Conservation (phyloP, 2,113 vertebrate genomes). For the Forbesichthys agassizii region DNA sequence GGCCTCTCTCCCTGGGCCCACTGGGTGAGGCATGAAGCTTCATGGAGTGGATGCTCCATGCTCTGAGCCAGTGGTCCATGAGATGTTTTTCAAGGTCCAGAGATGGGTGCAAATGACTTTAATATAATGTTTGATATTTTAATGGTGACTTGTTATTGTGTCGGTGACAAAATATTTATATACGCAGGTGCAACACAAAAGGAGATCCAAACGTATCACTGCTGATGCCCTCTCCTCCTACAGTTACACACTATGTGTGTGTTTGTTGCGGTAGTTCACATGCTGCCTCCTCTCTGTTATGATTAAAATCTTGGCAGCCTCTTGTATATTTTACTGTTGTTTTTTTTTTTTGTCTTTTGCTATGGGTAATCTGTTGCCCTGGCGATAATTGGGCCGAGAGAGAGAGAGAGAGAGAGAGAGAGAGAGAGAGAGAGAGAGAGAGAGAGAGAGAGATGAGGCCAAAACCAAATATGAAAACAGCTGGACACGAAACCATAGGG, state of each 20-base stretch:
- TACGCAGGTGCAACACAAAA: too few species aligned
- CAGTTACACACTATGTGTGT: neutral
- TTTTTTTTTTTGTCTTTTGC: constrained; percentile 49
- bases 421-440: constrained; percentile 38
- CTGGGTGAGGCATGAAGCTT: too few species aligned
- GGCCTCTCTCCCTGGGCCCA: neutral
- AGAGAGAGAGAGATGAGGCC: constrained; percentile 44
- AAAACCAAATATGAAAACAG: constrained; percentile 80
- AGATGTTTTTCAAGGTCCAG: too few species aligned
- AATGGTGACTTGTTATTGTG: too few species aligned
- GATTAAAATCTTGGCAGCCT: constrained; percentile 62
- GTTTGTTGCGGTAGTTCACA: constrained; percentile 8
- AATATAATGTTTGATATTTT: too few species aligned
- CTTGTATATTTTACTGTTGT: constrained; percentile 50
- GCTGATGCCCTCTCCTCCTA: neutral
- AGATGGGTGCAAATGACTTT: too few species aligned
- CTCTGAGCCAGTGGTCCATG: too few species aligned
- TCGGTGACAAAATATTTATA: too few species aligned
- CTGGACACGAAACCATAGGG: constrained; percentile 70
- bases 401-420: constrained; percentile 37
- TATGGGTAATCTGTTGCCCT: constrained; percentile 62
- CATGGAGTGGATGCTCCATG: too few species aligned
- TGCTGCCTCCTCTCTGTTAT: constrained; percentile 23
- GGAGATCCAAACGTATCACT: neutral
- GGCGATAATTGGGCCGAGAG: constrained; percentile 65